These are phyloP conservation scores for Eulemur mongoz DNA, from an alignment of 2,797 vertebrate species.

Conservation along the genomic window DNA sequence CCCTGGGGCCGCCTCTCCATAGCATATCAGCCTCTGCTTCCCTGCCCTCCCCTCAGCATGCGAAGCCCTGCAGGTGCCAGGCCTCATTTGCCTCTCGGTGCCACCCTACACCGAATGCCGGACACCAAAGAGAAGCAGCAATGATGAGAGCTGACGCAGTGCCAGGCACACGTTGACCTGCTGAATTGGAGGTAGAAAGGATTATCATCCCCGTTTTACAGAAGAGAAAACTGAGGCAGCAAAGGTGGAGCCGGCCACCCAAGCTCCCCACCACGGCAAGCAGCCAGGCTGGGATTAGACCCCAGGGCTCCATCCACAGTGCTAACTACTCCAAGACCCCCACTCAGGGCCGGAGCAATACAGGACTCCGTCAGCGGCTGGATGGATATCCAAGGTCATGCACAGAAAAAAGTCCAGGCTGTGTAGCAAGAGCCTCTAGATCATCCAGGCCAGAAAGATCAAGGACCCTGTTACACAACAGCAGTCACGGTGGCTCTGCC, in stretches of 20 bases:
- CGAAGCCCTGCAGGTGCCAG: background rate
- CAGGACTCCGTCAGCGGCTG: background rate
- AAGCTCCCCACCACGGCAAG: accelerated
- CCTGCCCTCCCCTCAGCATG: background rate
- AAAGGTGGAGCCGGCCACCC: too few species aligned
- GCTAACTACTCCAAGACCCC: background rate
- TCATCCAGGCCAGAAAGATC: background rate
- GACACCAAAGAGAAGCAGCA: background rate
- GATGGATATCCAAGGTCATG: background rate
- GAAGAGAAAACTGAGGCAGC: background rate
- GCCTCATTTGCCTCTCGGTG: background rate
- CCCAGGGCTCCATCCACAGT: background rate
- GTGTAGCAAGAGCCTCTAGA: background rate
- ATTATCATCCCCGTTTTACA: background rate
- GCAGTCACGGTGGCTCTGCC: background rate
- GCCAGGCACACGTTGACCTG: background rate
- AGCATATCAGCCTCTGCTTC: background rate
- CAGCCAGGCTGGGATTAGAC: background rate
- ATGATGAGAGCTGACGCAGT: background rate
- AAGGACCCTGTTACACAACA: background rate
- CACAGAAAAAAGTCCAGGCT: background rate
- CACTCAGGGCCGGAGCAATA: accelerated
- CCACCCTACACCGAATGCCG: background rate
- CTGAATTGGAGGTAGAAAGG: background rate
- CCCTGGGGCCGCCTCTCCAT: background rate